Percentiles rank a stretch among this genome's conserved stretches.
Evolutionary conservation across 2,113 vertebrate species (phyloP).

Genomic region (Pristiophorus japonicus): DNA sequence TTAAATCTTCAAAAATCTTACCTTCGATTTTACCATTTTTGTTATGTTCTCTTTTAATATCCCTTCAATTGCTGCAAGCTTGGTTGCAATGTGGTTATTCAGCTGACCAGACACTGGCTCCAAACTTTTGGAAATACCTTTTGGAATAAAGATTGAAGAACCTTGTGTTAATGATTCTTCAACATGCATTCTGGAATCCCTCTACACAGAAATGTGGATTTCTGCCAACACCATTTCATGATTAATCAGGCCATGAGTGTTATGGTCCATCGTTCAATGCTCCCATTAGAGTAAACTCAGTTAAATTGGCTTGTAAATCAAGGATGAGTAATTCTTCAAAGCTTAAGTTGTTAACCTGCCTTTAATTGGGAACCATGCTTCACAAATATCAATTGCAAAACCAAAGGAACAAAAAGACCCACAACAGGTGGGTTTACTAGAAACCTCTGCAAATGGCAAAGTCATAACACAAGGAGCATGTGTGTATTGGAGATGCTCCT

Average conservation of each 20-base stretch:
- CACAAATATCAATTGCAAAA: not conserved
- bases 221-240: not conserved
- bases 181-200: not conserved
- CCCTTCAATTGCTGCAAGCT: slow-evolving; percentile 79
- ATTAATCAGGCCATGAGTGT: not conserved
- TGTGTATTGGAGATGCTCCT: not conserved
- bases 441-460: not conserved
- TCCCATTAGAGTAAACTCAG: not conserved
- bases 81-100: slow-evolving; percentile 72
- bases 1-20: slow-evolving; percentile 45
- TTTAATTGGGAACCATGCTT: not conserved
- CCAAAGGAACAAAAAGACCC: not conserved
- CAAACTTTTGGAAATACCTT: slow-evolving; percentile 74
- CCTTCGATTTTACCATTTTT: slow-evolving; percentile 94
- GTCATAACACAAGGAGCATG: not conserved
- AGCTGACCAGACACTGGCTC: slow-evolving; percentile 81
- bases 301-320: not conserved
- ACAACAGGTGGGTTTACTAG: not conserved
- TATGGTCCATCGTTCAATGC: not conserved
- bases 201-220: not conserved
- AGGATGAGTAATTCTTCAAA: not conserved
- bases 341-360: not conserved
- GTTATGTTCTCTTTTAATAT: slow-evolving; percentile 81
- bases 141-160: slow-evolving; percentile 35
- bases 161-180: not conserved